phyloP scores from a whole-genome alignment of 2,888 invertebrate species.

The Timandra comae region DNA sequence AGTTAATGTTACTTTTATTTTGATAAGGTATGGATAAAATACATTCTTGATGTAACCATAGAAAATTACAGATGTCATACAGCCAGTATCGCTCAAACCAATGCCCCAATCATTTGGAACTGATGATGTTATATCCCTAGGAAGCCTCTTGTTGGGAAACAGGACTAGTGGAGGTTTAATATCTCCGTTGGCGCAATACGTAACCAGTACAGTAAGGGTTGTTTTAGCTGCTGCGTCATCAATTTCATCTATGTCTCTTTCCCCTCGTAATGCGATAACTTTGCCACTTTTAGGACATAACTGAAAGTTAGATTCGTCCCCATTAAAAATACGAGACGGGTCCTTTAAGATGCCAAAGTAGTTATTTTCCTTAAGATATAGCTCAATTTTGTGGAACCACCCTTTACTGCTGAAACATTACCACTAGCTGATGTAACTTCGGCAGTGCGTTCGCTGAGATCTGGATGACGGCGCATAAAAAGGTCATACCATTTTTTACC shows the following conservation, averaged over 20 bases:
- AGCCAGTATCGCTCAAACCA: conserved; percentile 40
- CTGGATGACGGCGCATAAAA: conserved; percentile 23
- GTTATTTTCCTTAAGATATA: conserved; percentile 7
- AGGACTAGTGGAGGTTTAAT: conserved; percentile 31
- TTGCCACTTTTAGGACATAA: conserved; percentile 22
- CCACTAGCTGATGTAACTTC: conserved; percentile 35
- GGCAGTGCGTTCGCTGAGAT: conserved; percentile 18
- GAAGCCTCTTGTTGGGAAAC: conserved; percentile 38
- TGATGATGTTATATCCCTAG: conserved; percentile 29
- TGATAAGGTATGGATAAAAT: conserved; percentile 26
- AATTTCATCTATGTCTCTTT: conserved; percentile 40
- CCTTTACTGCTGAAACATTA: conserved; percentile 27
- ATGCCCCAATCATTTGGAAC: conserved; percentile 43
- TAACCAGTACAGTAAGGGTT: conserved; percentile 39
- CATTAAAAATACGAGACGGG: conserved; percentile 19
- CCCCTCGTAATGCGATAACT: conserved; percentile 20
- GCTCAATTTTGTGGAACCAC: conserved; percentile 23
- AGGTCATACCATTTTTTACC: conserved; percentile 21
- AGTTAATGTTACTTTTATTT: conserved; percentile 27
- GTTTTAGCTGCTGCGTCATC: conserved; percentile 36
- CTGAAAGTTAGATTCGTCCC: conserved; percentile 24
- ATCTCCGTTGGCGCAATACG: conserved; percentile 37
- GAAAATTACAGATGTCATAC: conserved; percentile 48
- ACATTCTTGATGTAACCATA: conserved; percentile 40
- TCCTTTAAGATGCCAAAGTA: conserved; percentile 8